phyloP scores from a whole-genome alignment of 2,797 vertebrate species.

The Melanogrammus aeglefinus region DNA sequence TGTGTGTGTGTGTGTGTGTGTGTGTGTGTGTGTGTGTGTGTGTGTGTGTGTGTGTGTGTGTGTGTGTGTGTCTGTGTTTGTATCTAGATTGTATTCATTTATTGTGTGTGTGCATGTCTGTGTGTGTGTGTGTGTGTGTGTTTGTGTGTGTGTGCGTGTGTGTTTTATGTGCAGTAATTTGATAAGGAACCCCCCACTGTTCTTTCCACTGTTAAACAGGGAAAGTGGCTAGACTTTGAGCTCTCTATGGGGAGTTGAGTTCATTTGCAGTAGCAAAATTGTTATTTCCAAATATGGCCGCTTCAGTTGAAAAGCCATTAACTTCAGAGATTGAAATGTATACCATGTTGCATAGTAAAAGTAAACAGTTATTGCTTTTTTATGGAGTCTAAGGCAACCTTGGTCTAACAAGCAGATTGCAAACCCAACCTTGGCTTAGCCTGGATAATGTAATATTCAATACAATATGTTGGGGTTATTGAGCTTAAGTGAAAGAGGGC shows the following conservation, averaged over 20 bases:
- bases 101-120: slow-evolving; percentile 7
- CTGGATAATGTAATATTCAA: slow-evolving; percentile 25
- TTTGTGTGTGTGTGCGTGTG: no score
- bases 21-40: slow-evolving; percentile 6
- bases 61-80: not conserved
- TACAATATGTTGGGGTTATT: not conserved
- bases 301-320: slow-evolving; percentile 59
- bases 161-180: slow-evolving; percentile 29
- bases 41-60: not conserved
- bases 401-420: slow-evolving; percentile 45
- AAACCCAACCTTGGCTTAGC: slow-evolving; percentile 28
- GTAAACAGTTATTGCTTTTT: slow-evolving; percentile 52
- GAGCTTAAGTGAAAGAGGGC: not conserved
- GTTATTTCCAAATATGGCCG: slow-evolving; percentile 58
- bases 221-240: slow-evolving; percentile 43
- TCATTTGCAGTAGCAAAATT: slow-evolving; percentile 60
- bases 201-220: slow-evolving; percentile 26
- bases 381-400: slow-evolving; percentile 41
- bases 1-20: not conserved
- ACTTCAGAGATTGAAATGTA: slow-evolving; percentile 61
- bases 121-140: not conserved
- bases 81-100: no score
- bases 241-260: slow-evolving; percentile 57
- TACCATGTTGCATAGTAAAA: slow-evolving; percentile 47
- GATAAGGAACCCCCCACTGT: slow-evolving; percentile 30